A percentile compares a stretch with the other conserved stretches of the same genome.
Evolutionary conservation across 1,140 invertebrate species (phyloP).

Genomic region (Pollicipes pollicipes): DNA sequence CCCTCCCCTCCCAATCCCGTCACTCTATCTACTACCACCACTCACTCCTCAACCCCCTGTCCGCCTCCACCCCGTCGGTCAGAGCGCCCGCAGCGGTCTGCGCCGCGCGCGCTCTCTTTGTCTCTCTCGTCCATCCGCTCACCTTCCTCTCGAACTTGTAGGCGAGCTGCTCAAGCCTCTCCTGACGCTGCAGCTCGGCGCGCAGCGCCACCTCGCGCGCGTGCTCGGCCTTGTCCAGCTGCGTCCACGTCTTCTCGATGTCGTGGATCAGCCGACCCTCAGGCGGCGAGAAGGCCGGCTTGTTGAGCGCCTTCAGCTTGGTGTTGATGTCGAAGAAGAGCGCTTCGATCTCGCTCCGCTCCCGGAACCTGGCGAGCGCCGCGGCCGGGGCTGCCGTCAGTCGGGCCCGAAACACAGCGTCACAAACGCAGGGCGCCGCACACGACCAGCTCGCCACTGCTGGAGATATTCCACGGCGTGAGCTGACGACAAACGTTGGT

Average conservation of each 20-base stretch:
- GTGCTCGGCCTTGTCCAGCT: conserved; percentile 86
- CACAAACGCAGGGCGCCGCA: background rate
- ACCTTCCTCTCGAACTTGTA: conserved; percentile 91
- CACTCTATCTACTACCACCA: background rate
- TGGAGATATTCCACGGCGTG: too few relatives aligned
- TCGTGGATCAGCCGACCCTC: conserved; percentile 56
- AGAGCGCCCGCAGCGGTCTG: too few relatives aligned
- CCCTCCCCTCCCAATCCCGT: background rate
- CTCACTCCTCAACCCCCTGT: background rate
- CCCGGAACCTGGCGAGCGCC: conserved; percentile 56
- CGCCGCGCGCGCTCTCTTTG: too few relatives aligned
- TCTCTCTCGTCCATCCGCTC: conserved; percentile 6
- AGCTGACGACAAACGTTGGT: too few relatives aligned
- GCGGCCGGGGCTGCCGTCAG: background rate
- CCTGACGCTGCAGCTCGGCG: conserved; percentile 77
- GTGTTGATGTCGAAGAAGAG: conserved; percentile 94
- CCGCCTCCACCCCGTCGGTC: too few relatives aligned
- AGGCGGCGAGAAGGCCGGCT: conserved; percentile 64
- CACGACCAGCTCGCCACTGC: too few relatives aligned
- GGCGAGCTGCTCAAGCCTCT: conserved; percentile 83
- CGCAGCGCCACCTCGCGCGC: conserved; percentile 76
- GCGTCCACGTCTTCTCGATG: conserved; percentile 58
- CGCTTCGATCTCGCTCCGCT: conserved; percentile 91
- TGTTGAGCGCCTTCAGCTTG: conserved; percentile 77
- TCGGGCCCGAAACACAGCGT: background rate